Percentiles rank a stretch among this genome's conserved stretches.
Evolutionary conservation across 2,113 vertebrate species (phyloP).

Genomic region (Callipepla californica): DNA sequence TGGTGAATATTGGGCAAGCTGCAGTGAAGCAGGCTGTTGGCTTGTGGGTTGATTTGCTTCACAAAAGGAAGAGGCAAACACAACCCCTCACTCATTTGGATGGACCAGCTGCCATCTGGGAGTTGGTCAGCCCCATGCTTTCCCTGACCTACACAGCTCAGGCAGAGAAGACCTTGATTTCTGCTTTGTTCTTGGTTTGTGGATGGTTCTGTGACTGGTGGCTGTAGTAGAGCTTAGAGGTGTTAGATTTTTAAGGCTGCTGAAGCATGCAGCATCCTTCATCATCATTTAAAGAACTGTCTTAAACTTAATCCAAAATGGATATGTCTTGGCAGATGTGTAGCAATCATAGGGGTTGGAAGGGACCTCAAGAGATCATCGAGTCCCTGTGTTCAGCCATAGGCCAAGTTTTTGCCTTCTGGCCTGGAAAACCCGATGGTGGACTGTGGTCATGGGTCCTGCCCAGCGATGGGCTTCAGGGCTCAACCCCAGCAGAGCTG

Average conservation of each 20-base stretch:
- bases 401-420: constrained; percentile 8
- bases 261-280: background rate
- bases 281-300: constrained; percentile 21
- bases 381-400: background rate
- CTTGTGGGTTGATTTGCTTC: constrained; percentile 4
- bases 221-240: background rate
- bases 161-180: background rate
- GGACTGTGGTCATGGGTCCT: background rate
- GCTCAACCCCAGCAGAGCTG: background rate
- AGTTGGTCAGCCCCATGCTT: background rate
- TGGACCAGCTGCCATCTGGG: background rate
- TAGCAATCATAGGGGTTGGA: background rate
- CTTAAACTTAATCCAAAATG: constrained; percentile 40
- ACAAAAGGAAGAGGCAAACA: constrained; percentile 28
- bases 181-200: background rate
- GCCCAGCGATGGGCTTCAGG: background rate
- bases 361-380: too few species aligned
- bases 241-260: background rate
- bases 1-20: background rate
- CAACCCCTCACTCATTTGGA: background rate
- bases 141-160: background rate
- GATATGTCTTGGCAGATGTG: constrained; percentile 35
- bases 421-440: constrained; percentile 28
- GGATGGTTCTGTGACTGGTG: background rate
- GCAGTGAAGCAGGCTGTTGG: background rate